Conservation (phyloP, 2,888 invertebrate species). For the Leucophora obtusa region DNA sequence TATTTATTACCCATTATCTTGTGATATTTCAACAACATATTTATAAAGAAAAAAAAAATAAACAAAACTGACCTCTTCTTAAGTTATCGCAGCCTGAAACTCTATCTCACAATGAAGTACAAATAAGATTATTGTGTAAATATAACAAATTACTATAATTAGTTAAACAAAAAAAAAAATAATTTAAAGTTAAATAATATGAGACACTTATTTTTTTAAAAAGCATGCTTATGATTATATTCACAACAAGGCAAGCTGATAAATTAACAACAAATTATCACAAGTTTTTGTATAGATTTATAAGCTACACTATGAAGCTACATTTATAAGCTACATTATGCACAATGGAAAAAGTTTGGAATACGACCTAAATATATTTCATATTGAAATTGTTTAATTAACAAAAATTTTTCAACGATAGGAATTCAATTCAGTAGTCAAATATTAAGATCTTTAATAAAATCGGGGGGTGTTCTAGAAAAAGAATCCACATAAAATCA, state of each 20-base stretch:
- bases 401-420: no score
- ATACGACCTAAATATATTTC: no score
- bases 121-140: conserved; percentile 41
- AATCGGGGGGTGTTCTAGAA: no score
- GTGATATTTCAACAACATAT: neutral
- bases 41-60: neutral
- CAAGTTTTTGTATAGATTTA: neutral
- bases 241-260: conserved; percentile 29
- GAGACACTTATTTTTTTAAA: neutral
- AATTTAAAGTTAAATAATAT: conserved; percentile 14
- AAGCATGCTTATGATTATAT: conserved; percentile 5
- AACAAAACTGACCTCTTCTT: conserved; percentile 36
- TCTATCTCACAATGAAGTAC: conserved; percentile 2
- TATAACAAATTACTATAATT: conserved; percentile 56
- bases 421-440: no score
- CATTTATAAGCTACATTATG: no score
- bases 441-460: no score
- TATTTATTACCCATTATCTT: neutral
- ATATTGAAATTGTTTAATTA: neutral
- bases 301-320: no score
- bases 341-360: no score
- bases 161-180: conserved; percentile 41
- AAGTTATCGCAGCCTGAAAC: conserved; percentile 24
- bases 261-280: conserved; percentile 41
- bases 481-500: no score